A percentile compares a stretch with the other conserved stretches of the same genome.
Evolutionary conservation across 2,888 invertebrate species (phyloP).

Genomic region (Hydrotaea cyrtoneurina): DNA sequence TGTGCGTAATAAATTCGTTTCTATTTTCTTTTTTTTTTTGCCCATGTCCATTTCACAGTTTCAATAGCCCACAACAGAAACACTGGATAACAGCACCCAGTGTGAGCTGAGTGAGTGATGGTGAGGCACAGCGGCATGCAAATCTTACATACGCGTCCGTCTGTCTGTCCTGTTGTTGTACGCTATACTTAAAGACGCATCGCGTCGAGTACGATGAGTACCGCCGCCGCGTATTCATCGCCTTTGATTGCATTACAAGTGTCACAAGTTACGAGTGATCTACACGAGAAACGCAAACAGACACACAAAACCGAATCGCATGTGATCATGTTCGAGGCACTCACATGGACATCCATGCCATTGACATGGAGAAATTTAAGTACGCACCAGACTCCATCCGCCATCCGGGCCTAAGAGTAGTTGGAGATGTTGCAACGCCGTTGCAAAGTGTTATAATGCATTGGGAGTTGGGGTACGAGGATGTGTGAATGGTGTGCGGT

Average conservation of each 20-base stretch:
- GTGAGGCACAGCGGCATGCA: slow-evolving; percentile 50
- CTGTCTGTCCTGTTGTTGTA: neutral
- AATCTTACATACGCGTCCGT: slow-evolving; percentile 47
- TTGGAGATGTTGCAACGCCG: neutral
- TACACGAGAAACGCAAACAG: neutral
- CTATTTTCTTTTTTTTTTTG: slow-evolving; percentile 24
- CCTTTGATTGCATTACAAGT: slow-evolving; percentile 61
- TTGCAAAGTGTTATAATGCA: slow-evolving; percentile 55
- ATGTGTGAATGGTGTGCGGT: slow-evolving; percentile 42
- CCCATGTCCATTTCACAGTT: slow-evolving; percentile 42
- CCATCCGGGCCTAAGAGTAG: slow-evolving; percentile 30
- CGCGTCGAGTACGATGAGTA: neutral
- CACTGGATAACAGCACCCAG: neutral
- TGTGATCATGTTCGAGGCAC: slow-evolving; percentile 24
- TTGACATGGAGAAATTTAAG: slow-evolving; percentile 51
- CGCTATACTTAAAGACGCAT: no score
- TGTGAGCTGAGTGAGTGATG: no score
- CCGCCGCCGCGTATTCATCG: neutral
- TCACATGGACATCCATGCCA: slow-evolving; percentile 41
- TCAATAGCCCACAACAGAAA: slow-evolving; percentile 11
- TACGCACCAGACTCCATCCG: slow-evolving; percentile 44
- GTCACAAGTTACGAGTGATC: slow-evolving; percentile 57
- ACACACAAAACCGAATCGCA: neutral
- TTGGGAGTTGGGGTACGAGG: slow-evolving; percentile 39
- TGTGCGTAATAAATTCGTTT: slow-evolving; percentile 64